Conservation (phyloP, 2,888 invertebrate species). For the Cactoblastis cactorum region DNA sequence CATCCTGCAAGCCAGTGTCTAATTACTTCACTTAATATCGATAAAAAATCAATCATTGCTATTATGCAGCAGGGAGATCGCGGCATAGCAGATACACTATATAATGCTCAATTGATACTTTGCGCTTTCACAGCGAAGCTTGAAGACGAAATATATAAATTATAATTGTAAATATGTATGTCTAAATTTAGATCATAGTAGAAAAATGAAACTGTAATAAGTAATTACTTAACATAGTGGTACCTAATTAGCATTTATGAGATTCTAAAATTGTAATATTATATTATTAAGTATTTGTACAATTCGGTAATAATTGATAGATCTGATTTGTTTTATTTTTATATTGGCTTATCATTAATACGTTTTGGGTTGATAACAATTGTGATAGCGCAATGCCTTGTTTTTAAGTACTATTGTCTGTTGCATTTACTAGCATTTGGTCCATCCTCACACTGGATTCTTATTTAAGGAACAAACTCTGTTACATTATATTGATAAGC, state of each 20-base stretch:
- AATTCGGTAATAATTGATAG: conserved; percentile 60
- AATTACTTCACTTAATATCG: too few species aligned
- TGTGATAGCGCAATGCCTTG: conserved; percentile 75
- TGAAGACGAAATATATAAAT: conserved; percentile 55
- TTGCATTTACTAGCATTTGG: conserved; percentile 79
- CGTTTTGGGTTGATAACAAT: conserved; percentile 38
- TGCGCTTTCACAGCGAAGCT: conserved; percentile 73
- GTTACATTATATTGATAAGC: conserved; percentile 77
- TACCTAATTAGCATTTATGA: conserved; percentile 75
- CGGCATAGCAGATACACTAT: conserved; percentile 27
- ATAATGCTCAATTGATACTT: conserved; percentile 72
- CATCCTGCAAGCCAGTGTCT: too few species aligned
- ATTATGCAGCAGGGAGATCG: neutral
- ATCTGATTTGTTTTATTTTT: conserved; percentile 51
- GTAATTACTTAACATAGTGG: conserved; percentile 63
- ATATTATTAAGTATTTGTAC: conserved; percentile 63
- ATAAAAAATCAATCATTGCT: too few species aligned
- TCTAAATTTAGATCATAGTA: conserved; percentile 71
- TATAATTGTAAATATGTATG: conserved; percentile 70
- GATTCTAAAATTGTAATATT: conserved; percentile 64
- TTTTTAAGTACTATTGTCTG: conserved; percentile 55
- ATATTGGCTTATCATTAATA: conserved; percentile 67
- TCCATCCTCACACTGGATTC: conserved; percentile 61
- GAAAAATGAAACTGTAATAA: conserved; percentile 58
- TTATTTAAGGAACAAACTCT: conserved; percentile 65